Percentiles rank a stretch among this genome's conserved stretches.
phyloP scores from a whole-genome alignment of 2,888 invertebrate genomes.

The Rhaphigaster nebulosa region DNA sequence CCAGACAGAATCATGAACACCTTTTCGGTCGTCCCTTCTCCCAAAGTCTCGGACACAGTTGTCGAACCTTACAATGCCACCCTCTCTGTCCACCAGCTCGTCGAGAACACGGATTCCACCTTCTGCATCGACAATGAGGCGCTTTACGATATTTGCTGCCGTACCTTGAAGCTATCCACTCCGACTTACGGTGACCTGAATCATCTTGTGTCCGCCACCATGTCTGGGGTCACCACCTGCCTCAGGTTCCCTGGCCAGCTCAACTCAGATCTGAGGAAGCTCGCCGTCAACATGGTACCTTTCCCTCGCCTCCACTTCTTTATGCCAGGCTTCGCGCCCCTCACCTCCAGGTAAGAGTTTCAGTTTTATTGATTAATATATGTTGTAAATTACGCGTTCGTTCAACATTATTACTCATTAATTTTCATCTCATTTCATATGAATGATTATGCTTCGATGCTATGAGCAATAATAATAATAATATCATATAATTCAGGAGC shows the following conservation, averaged over 20 bases:
- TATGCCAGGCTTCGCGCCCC: constrained; percentile 87
- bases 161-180: constrained; percentile 71
- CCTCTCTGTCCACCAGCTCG: constrained; percentile 72
- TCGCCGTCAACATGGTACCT: constrained; percentile 93
- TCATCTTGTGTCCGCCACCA: constrained; percentile 71
- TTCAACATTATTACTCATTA: background rate
- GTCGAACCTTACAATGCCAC: constrained; percentile 74
- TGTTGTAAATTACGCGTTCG: too few relatives aligned
- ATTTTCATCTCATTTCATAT: background rate
- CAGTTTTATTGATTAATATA: background rate
- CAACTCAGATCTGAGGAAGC: constrained; percentile 89
- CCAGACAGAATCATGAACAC: constrained; percentile 78
- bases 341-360: constrained; percentile 74
- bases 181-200: constrained; percentile 75
- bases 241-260: constrained; percentile 89
- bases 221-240: constrained; percentile 72
- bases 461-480: background rate
- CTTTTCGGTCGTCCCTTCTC: constrained; percentile 71
- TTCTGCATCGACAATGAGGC: constrained; percentile 73
- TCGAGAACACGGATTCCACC: constrained; percentile 73
- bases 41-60: constrained; percentile 71
- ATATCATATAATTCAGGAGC: constrained; percentile 69
- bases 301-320: constrained; percentile 93
- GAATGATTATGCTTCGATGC: background rate
- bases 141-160: constrained; percentile 73